Conservation (phyloP, 2,888 invertebrate species). For the Napeogenes sylphis region DNA sequence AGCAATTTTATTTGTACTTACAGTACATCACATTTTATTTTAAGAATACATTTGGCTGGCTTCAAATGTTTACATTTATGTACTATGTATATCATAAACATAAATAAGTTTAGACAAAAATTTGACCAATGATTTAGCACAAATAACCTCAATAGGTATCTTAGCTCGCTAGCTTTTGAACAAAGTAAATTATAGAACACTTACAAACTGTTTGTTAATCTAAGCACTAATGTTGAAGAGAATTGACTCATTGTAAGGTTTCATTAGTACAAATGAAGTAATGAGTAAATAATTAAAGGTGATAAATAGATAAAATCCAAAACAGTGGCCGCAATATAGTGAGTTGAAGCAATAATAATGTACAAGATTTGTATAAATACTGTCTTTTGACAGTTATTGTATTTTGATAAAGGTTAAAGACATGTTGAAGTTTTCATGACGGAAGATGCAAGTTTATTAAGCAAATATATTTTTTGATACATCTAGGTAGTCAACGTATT, state of each 20-base stretch:
- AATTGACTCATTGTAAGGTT: conserved; percentile 2
- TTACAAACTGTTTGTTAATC: not conserved
- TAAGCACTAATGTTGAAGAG: not conserved
- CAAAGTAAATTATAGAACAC: conserved; percentile 7
- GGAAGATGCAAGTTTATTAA: not conserved
- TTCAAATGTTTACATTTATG: conserved; percentile 1
- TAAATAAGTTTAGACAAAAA: conserved; percentile 1
- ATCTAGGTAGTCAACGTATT: conserved; percentile 13
- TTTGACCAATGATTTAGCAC: conserved; percentile 10
- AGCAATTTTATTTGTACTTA: conserved; percentile 2
- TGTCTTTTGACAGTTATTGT: conserved; percentile 20
- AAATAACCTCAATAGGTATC: conserved; percentile 6
- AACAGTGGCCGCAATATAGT: conserved; percentile 6
- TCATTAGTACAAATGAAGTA: conserved; percentile 6
- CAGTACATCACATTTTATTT: conserved; percentile 7
- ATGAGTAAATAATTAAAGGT: not conserved
- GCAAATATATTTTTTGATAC: conserved; percentile 25
- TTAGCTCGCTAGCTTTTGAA: conserved; percentile 13
- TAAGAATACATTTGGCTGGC: conserved; percentile 6
- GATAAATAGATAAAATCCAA: not conserved
- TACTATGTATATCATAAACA: not conserved
- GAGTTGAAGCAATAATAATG: conserved; percentile 21
- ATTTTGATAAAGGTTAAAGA: conserved; percentile 12
- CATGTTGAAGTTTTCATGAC: not conserved
- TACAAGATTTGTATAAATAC: conserved; percentile 17